phyloP scores from a whole-genome alignment of 2,113 vertebrate genomes.

The Centropus bengalensis region DNA sequence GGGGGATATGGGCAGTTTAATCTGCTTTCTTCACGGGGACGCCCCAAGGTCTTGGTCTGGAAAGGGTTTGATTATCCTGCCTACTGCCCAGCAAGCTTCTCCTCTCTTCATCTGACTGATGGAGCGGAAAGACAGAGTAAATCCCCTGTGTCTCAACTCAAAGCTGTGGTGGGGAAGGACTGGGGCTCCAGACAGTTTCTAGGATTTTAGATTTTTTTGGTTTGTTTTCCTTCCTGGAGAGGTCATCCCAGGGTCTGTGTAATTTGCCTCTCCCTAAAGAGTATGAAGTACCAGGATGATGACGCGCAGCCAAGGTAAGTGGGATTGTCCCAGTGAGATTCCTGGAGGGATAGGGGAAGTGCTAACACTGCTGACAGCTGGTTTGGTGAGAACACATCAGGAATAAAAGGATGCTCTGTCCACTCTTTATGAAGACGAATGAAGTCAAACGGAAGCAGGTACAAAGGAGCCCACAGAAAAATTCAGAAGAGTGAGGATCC shows the following conservation, averaged over 20 bases:
- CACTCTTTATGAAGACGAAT: background rate
- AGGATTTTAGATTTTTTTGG: background rate
- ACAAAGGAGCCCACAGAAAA: background rate
- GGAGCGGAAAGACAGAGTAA: background rate
- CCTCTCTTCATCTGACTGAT: background rate
- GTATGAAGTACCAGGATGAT: background rate
- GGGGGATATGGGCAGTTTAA: background rate
- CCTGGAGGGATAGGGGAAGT: background rate
- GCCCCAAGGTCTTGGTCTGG: background rate
- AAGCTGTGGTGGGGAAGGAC: background rate
- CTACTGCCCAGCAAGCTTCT: background rate
- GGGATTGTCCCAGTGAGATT: background rate
- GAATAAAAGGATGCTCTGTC: background rate
- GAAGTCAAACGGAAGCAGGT: background rate
- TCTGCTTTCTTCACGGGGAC: background rate
- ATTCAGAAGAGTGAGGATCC: fast-evolving
- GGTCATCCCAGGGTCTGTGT: background rate
- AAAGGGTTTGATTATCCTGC: background rate
- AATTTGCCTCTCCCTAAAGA: background rate
- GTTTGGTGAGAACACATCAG: background rate
- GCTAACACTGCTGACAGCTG: background rate
- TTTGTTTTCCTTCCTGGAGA: background rate
- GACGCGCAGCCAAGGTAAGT: background rate
- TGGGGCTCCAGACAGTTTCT: background rate
- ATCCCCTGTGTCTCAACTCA: background rate